Base-by-base conservation (phyloP, 2,888 invertebrate genomes). In the Embidobia sp. region DNA sequence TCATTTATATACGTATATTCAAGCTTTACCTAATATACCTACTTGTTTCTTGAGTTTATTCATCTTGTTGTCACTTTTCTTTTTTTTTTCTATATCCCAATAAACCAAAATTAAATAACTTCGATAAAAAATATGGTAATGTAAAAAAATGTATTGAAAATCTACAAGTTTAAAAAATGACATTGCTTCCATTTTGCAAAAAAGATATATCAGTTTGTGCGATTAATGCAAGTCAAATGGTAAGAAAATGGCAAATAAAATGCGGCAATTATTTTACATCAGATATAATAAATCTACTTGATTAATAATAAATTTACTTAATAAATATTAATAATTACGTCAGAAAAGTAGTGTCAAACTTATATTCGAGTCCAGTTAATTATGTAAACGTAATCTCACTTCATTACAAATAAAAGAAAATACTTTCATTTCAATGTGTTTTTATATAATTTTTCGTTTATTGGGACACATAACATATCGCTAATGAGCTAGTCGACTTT, bases 401-500 rank as follows among this genome's bases (percentile, higher is more conserved):
- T 10, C 22, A 18, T 19, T 15, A 19, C 15, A 27, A 15, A 19
- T 13, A 10, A 44, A 19, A n/a, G 3, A 27, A 55, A 4, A 26
- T 10, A 42, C 10, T 26, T 19, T 15, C 11, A 26, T 13, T 61
- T 44, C 13, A 19, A 33, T 18, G 37, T 13, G 18, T 3, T 11
- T 53, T 55, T 29, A 46, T 53, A 35, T 66, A 33, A 48, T 69
- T 69, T 69, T 69, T 77, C 42, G 55, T 74, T 78, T 49, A 78
- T 69, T 78, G 66, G 70, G 77, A 72, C 61, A 16, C 22, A 15
- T 44, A 66, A 77, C 13, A 48, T 49, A 22, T 46, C 11, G 22
- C 61, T 72, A 67, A 53, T 46, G 66, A 72, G 61, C 70, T 78
- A 76, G 46, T 72, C 73, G 66, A 49, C 29, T 69, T 73, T 67